These are phyloP conservation scores for Solea solea DNA, from an alignment of 2,113 vertebrate genomes.

Conservation along the genomic window DNA sequence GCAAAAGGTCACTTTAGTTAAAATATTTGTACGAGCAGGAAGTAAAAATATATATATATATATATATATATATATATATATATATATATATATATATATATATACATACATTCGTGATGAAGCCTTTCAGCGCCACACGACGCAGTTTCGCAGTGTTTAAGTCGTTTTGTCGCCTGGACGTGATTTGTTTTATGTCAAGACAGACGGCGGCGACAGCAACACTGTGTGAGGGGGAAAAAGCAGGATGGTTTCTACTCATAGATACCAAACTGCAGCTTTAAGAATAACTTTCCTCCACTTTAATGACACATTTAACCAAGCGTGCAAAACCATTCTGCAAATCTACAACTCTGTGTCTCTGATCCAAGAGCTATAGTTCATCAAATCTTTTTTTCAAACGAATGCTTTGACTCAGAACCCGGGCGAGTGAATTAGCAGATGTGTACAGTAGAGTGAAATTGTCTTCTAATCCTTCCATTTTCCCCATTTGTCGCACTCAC, in stretches of 20 bases:
- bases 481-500: slow-evolving; percentile 54
- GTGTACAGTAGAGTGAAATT: slow-evolving; percentile 54
- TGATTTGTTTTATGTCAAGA: too few relatives aligned
- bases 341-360: not conserved
- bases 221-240: too few relatives aligned
- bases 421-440: slow-evolving; percentile 62
- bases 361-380: slow-evolving; percentile 33
- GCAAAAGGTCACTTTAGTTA: slow-evolving; percentile 45
- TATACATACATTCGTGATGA: too few relatives aligned
- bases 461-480: slow-evolving; percentile 67
- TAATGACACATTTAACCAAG: slow-evolving; percentile 15
- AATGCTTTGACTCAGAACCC: slow-evolving; percentile 57
- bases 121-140: too few relatives aligned
- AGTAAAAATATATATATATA: slow-evolving; percentile 26
- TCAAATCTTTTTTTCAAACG: slow-evolving; percentile 46
- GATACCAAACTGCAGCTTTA: not conserved
- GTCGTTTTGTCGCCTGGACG: too few relatives aligned
- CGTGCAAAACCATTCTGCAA: not conserved
- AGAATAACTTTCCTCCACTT: slow-evolving; percentile 5
- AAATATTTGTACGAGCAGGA: slow-evolving; percentile 45
- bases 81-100: too few relatives aligned
- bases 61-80: not conserved
- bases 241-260: too few relatives aligned
- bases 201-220: too few relatives aligned
- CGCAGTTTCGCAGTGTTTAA: too few relatives aligned